Evolutionary conservation across 2,113 vertebrate genomes (phyloP).

Genomic region (Neofelis nebulosa): DNA sequence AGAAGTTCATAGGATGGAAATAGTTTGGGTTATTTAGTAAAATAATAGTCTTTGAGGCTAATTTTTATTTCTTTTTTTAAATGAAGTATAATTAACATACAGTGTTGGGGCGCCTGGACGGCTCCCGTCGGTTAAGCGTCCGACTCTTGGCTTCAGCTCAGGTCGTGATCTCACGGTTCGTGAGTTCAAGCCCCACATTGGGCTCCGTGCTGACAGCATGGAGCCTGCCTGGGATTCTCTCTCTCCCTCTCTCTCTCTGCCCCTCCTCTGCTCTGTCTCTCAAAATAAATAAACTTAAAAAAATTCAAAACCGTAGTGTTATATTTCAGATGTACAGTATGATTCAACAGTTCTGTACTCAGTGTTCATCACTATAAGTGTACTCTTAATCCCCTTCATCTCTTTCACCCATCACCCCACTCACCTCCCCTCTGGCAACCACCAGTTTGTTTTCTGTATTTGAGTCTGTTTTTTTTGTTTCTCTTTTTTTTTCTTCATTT

Average conservation of each 20-base stretch:
- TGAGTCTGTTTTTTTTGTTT: background rate
- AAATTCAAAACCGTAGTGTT: background rate
- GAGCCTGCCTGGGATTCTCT: no score
- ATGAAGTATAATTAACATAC: background rate
- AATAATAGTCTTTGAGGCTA: constrained; percentile 7
- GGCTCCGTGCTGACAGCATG: no score
- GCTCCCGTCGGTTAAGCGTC: no score
- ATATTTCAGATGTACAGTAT: background rate
- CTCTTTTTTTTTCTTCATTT: background rate
- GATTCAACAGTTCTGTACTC: background rate
- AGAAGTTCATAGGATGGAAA: constrained; percentile 10
- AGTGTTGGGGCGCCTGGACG: background rate
- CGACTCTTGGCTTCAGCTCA: no score
- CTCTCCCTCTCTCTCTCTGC: no score
- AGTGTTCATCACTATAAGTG: background rate
- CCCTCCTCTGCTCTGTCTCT: no score
- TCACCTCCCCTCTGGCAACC: background rate
- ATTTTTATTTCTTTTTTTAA: background rate
- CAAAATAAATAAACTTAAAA: no score
- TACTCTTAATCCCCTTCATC: background rate
- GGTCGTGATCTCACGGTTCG: no score
- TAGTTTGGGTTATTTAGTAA: constrained; percentile 6
- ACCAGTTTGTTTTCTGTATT: background rate
- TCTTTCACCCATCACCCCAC: background rate
- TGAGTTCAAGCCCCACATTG: no score